phyloP scores from a whole-genome alignment of 2,888 invertebrate species.

The Cheilosia scutellata region DNA sequence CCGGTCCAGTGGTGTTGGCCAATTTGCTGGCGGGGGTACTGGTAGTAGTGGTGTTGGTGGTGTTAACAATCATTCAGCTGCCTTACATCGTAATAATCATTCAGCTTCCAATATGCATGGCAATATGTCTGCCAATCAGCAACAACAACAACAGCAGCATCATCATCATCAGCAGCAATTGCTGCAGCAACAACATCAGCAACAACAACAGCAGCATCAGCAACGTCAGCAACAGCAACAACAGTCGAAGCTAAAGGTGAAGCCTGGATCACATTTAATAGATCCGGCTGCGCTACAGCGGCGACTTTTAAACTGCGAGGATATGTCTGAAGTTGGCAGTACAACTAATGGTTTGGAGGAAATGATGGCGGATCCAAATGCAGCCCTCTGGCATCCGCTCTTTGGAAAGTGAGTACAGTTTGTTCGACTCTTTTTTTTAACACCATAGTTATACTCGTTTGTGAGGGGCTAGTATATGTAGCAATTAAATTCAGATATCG shows the following conservation, averaged over 20 bases:
- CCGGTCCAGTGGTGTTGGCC: slow-evolving; percentile 67
- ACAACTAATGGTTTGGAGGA: slow-evolving; percentile 87
- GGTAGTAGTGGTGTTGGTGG: slow-evolving; percentile 35
- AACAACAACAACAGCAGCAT: slow-evolving; percentile 77
- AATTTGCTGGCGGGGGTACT: slow-evolving; percentile 31
- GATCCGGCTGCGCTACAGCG: slow-evolving; percentile 85
- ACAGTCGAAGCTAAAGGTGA: slow-evolving; percentile 85
- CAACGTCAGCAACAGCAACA: slow-evolving; percentile 76
- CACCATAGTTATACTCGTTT: background rate
- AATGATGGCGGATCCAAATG: slow-evolving; percentile 86
- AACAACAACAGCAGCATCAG: slow-evolving; percentile 77
- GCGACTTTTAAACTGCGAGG: slow-evolving; percentile 84
- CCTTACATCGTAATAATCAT: slow-evolving; percentile 74
- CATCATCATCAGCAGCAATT: slow-evolving; percentile 80
- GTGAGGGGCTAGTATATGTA: too few species aligned
- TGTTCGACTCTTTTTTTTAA: background rate
- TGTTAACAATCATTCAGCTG: slow-evolving; percentile 48
- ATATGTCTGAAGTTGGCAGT: slow-evolving; percentile 88
- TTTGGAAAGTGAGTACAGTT: slow-evolving; percentile 91
- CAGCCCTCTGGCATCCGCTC: slow-evolving; percentile 93
- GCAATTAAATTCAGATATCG: too few species aligned
- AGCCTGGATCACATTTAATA: slow-evolving; percentile 86
- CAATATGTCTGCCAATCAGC: slow-evolving; percentile 67
- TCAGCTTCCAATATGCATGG: slow-evolving; percentile 68
- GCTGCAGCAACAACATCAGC: slow-evolving; percentile 77